A percentile compares a stretch with the other conserved stretches of the same genome.
phyloP scores from a whole-genome alignment of 1,140 invertebrate species.

The Orchesella cincta region DNA sequence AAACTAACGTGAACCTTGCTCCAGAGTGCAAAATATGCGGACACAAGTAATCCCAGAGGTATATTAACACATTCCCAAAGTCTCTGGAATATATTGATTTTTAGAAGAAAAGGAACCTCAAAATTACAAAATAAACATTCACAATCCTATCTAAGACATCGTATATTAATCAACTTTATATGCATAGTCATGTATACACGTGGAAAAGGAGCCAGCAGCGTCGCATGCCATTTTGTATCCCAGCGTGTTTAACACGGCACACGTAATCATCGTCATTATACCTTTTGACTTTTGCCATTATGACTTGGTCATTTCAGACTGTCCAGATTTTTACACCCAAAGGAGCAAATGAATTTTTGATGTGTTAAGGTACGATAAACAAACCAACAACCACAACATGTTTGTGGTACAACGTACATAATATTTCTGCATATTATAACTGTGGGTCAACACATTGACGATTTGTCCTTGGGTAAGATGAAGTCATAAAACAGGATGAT shows the following conservation, averaged over 20 bases:
- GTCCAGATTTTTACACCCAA: background rate
- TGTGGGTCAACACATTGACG: background rate
- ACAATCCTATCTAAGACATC: background rate
- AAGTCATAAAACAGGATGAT: background rate
- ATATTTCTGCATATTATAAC: background rate
- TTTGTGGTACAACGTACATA: background rate
- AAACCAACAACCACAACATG: background rate
- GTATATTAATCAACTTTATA: background rate
- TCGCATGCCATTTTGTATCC: too few relatives aligned
- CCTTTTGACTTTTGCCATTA: background rate
- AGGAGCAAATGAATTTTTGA: too few relatives aligned
- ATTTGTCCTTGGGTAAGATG: background rate
- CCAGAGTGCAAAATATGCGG: too few relatives aligned
- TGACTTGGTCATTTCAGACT: too few relatives aligned
- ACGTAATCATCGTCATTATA: background rate
- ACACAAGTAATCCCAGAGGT: too few relatives aligned
- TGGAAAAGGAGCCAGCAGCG: too few relatives aligned
- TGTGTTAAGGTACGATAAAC: too few relatives aligned
- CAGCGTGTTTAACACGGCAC: too few relatives aligned
- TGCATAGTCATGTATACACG: too few relatives aligned
- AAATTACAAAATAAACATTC: background rate
- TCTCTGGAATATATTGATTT: too few relatives aligned
- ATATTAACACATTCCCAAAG: too few relatives aligned
- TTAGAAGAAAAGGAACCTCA: background rate
- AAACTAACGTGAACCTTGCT: too few relatives aligned